Evolutionary conservation across 2,113 vertebrate genomes (phyloP), one percentile per base, ranked within the genome.

Genomic region (Mesembrinibis cayennensis): DNA sequence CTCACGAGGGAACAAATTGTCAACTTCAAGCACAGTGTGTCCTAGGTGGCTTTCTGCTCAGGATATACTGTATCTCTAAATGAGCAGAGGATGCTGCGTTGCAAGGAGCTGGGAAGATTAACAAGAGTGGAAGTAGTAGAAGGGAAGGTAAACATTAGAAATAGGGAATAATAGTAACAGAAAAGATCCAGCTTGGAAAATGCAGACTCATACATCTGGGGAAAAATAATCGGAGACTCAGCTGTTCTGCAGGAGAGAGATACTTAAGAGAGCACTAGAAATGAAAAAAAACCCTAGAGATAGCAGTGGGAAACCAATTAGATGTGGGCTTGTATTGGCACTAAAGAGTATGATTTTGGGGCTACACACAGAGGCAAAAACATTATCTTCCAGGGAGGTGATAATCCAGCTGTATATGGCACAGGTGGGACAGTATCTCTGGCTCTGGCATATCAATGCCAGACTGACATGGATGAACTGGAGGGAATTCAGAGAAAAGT

Each of bases 261-360:
- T 61, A 73, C 58, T 91, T 93, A 78, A 78, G 12, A 82, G 83
- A 93, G 36, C n/a, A 66, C 66, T 85, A 66, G 66, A 89, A 95
- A 94, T 82, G 42, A 82, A 67, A 92, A 55, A 83, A 61, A n/a
- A 2, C 16, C 53, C 58, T 71, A 77, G 82, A 90, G 38, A 86
- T 70, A 90, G 42, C 87, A 81, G 84, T 71, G 38, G 91, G 93
- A 94, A 95, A 88, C 81, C 93, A 81, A 69, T 97, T 94, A 95
- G 62, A 59, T 0, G 9, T 66, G 36, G 81, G 62, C 71, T 82
- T 91, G 50, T 85, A 77, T 62, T 93, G 87, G 61, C 62, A 83
- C 62, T 88, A 92, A 96, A 96, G 59, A 88, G 42, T 95, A 79
- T 95, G 87, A 94, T 95, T 97, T 92, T 66, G 62, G 66, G 71